Evolutionary conservation across 1,140 invertebrate species (phyloP).

Genomic region (Idris sp.): DNA sequence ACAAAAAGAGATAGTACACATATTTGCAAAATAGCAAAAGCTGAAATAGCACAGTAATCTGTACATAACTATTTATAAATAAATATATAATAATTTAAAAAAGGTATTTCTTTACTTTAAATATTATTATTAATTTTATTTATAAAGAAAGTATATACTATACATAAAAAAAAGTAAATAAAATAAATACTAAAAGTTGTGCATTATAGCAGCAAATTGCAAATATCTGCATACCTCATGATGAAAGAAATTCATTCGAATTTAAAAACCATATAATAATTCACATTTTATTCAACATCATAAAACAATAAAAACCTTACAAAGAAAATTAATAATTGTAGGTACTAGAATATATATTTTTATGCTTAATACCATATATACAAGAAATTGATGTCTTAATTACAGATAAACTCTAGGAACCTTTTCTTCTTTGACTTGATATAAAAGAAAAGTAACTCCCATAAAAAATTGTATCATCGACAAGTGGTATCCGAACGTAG

Average conservation of each 20-base stretch:
- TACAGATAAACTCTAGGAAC: slow-evolving; percentile 49
- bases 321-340: slow-evolving; percentile 34
- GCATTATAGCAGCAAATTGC: no score
- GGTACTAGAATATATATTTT: slow-evolving; percentile 44
- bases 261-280: slow-evolving; percentile 38
- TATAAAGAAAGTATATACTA: no score
- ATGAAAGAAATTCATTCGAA: slow-evolving; percentile 13
- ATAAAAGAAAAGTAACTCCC: slow-evolving; percentile 31
- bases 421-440: slow-evolving; percentile 41
- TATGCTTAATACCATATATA: slow-evolving; percentile 42
- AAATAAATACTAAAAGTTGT: neutral
- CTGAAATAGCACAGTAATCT: no score
- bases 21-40: no score
- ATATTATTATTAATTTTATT: no score
- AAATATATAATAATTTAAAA: no score
- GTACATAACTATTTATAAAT: no score
- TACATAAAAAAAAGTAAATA: no score
- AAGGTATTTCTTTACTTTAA: no score
- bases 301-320: slow-evolving; percentile 37
- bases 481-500: slow-evolving; percentile 10
- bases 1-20: no score
- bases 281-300: slow-evolving; percentile 44
- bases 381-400: slow-evolving; percentile 40
- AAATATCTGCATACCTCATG: no score
- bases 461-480: slow-evolving; percentile 36